Base-by-base conservation (phyloP, 2,113 vertebrate genomes). In the Odobenus rosmarus region DNA sequence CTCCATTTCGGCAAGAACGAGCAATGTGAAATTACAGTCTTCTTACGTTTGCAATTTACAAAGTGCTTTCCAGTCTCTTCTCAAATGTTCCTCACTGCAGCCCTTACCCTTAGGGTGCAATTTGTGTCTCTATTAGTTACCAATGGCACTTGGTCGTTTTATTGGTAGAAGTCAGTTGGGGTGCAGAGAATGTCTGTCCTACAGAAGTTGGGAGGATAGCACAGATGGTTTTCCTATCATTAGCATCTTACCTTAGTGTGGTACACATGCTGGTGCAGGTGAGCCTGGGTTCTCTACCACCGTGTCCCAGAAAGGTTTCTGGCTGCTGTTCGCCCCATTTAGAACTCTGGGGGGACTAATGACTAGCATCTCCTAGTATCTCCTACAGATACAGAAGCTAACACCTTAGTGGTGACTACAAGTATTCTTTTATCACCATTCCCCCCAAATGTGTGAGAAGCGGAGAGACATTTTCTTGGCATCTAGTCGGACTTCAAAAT, bases 401-500 rank as follows among this genome's bases (percentile, higher is more conserved):
- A 53, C 14, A 36, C 67, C 57, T 89, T 36, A 53, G 42, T 39
- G 64, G 67, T 59, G 55, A 79, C 18, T 61, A 15, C 5, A 90
- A 28, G 7, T 71, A 31, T 89, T 76, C 67, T 16, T 81, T 28
- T 28, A 28, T 76, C 53, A 69, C 24, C 16, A 15, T 19, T n/a
- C 51, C 15, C 42, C 4, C 8, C 4, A 55, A 36, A 89, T 51
- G 49, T 39, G 16, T 55, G 62, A 71, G 28, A 79, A 91, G 74
- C 16, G 2, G 64, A 51, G 28, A 61, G 12, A 80, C 13, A 23
- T 93, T 91, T 88, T 81, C 16, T 79, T 83, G 84, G 69, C 24
- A 74, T 84, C 61, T 61, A 87, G 53, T 90, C 87, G 69, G 55
- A 87, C 42, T 95, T 96, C 84, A 61, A 90, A 94, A 72, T 80